phyloP scores from a whole-genome alignment of 2,797 vertebrate genomes.

The Eulemur coronatus region DNA sequence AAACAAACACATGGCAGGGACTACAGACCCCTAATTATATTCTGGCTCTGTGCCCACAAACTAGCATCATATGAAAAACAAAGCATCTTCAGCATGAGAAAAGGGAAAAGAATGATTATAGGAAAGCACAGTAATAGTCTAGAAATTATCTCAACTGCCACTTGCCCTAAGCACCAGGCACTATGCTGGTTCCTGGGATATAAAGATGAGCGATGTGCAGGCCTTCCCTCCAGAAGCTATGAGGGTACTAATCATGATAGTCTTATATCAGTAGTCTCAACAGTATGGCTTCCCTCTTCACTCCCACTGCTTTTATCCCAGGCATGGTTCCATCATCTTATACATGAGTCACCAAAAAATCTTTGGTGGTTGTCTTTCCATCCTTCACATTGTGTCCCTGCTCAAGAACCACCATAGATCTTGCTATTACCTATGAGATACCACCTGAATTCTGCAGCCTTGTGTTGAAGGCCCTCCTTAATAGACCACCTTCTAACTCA shows the following conservation, averaged over 20 bases:
- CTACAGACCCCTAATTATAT: constrained; percentile 36
- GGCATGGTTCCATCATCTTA: background rate
- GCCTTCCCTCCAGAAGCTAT: background rate
- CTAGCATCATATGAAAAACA: background rate
- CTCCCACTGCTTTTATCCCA: background rate
- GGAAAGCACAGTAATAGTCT: constrained; percentile 39
- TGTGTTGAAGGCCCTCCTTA: background rate
- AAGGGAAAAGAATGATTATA: background rate
- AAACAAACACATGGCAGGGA: constrained; percentile 29
- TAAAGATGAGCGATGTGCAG: background rate
- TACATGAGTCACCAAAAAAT: background rate
- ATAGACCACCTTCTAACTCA: background rate
- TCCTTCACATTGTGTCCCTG: background rate
- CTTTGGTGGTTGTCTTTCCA: background rate
- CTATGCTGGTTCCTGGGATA: background rate
- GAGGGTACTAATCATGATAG: background rate
- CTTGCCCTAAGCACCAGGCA: background rate
- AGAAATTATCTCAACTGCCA: background rate
- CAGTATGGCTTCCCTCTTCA: background rate
- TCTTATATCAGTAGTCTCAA: background rate
- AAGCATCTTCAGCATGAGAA: background rate
- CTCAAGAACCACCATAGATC: background rate
- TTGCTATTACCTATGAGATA: background rate
- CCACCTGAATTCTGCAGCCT: background rate
- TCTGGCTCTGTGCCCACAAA: constrained; percentile 33